Conservation (phyloP, 2,113 vertebrate species). For the Pholis gunnellus region DNA sequence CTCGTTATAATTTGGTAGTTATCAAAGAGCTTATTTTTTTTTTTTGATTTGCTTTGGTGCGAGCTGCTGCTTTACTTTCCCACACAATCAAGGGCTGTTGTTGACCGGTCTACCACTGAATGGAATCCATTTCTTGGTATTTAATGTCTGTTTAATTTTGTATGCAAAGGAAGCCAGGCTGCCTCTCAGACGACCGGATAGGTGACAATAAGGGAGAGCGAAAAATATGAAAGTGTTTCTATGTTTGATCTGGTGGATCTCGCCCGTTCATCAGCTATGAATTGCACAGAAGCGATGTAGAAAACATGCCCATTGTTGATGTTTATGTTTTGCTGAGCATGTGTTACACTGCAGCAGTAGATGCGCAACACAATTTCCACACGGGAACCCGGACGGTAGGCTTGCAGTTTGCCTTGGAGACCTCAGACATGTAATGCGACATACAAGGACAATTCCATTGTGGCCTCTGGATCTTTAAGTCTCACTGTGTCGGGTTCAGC, state of each 20-base stretch:
- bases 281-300: slow-evolving; percentile 57
- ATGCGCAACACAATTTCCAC: slow-evolving; percentile 12
- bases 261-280: slow-evolving; percentile 47
- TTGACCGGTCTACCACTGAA: slow-evolving; percentile 14
- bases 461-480: slow-evolving; percentile 40
- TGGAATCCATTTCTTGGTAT: slow-evolving; percentile 27
- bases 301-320: slow-evolving; percentile 14
- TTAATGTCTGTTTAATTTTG: slow-evolving; percentile 35
- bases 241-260: slow-evolving; percentile 35
- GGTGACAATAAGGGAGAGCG: slow-evolving; percentile 29
- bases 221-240: slow-evolving; percentile 21
- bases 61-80: slow-evolving; percentile 41
- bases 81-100: slow-evolving; percentile 57
- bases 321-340: slow-evolving; percentile 21
- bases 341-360: slow-evolving; percentile 11
- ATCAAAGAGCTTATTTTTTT: slow-evolving; percentile 36
- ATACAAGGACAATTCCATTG: slow-evolving; percentile 14
- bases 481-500: slow-evolving; percentile 5
- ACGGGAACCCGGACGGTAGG: background rate
- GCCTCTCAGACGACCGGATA: slow-evolving; percentile 58
- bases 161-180: slow-evolving; percentile 64
- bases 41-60: slow-evolving; percentile 30
- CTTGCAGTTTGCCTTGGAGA: slow-evolving; percentile 16
- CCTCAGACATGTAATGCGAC: slow-evolving; percentile 14
- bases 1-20: background rate